Evolutionary conservation across 2,797 vertebrate species (phyloP).

Genomic region (Halcyon chelicuti): DNA sequence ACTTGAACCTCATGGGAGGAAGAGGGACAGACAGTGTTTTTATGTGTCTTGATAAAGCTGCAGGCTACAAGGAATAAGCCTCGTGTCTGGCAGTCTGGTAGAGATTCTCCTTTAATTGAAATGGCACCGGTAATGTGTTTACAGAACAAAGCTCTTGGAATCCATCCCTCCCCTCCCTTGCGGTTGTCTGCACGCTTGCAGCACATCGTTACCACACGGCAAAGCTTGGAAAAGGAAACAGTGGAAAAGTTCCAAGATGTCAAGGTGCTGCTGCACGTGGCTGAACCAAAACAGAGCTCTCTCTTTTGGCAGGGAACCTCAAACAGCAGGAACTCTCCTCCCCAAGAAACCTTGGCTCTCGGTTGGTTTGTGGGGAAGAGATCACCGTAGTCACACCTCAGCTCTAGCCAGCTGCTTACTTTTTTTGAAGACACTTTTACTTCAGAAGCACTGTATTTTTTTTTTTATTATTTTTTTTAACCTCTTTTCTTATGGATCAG

Average conservation of each 20-base stretch:
- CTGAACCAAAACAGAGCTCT: background rate
- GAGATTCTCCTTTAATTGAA: conserved; percentile 18
- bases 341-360: background rate
- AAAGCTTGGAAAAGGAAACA: background rate
- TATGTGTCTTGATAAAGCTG: background rate
- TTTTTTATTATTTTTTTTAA: background rate
- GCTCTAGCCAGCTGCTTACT: background rate
- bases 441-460: background rate
- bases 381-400: background rate
- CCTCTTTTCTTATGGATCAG: background rate
- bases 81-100: background rate
- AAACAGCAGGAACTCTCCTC: background rate
- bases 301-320: background rate
- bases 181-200: background rate
- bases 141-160: background rate
- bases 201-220: background rate
- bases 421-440: background rate
- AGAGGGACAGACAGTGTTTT: background rate
- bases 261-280: background rate
- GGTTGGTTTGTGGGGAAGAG: background rate
- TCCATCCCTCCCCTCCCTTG: background rate
- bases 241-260: background rate
- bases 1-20: background rate
- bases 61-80: background rate
- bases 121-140: background rate